These are phyloP conservation scores for Macrobrachium rosenbergii DNA, from an alignment of 1,140 invertebrate species.

Conservation along the genomic window DNA sequence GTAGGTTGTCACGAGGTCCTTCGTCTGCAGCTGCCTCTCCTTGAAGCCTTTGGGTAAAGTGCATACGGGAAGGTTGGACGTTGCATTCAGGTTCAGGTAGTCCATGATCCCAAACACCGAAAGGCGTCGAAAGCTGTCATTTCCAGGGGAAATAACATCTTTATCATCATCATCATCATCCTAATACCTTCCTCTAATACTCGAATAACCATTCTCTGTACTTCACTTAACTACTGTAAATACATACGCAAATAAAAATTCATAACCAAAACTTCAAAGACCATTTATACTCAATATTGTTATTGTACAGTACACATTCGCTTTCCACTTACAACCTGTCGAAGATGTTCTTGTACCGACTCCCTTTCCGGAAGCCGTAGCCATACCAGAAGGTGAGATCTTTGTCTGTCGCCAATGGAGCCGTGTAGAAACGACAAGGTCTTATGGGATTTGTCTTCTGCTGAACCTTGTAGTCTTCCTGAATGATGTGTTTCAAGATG, in stretches of 20 bases:
- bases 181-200: neutral
- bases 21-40: conserved; percentile 81
- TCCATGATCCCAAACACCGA: conserved; percentile 57
- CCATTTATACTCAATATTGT: neutral
- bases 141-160: too few species aligned
- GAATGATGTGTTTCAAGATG: conserved; percentile 53
- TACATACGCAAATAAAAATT: conserved; percentile 4
- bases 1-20: conserved; percentile 80
- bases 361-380: conserved; percentile 57
- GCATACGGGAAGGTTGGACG: conserved; percentile 79
- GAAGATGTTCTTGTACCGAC: conserved; percentile 40
- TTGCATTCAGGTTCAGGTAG: conserved; percentile 56
- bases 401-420: conserved; percentile 4
- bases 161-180: too few species aligned
- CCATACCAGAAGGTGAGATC: conserved; percentile 58
- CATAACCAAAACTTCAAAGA: neutral
- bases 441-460: neutral
- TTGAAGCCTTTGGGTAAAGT: conserved; percentile 83
- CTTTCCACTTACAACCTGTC: conserved; percentile 49
- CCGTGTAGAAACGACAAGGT: conserved; percentile 57
- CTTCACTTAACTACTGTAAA: neutral
- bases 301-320: too few species aligned
- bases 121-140: conserved; percentile 53
- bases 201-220: neutral
- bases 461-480: conserved; percentile 58